Conservation (phyloP, 2,797 vertebrate genomes). For the Acanthis flammea region DNA sequence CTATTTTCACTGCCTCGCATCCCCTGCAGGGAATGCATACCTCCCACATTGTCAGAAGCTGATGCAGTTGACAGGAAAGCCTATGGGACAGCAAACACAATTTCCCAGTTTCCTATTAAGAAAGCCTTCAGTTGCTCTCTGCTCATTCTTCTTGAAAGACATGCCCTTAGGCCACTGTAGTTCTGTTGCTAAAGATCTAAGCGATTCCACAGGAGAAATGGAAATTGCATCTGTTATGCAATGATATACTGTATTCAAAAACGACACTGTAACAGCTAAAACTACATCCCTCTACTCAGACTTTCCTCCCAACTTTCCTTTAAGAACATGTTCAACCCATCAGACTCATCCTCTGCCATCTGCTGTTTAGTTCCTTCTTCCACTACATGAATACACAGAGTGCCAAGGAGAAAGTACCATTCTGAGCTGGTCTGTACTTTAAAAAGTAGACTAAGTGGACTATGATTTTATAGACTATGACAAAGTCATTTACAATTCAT, state of each 20-base stretch:
- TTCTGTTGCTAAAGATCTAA: conserved; percentile 39
- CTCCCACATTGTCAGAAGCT: conserved; percentile 41
- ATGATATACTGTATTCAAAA: neutral
- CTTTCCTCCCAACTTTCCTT: neutral
- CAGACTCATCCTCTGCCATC: neutral
- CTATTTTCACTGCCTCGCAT: conserved; percentile 3
- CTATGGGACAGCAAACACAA: conserved; percentile 35
- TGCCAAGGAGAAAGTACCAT: neutral
- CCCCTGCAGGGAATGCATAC: conserved; percentile 21
- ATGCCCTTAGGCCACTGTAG: conserved; percentile 15
- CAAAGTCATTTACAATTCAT: neutral
- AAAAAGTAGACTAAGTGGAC: neutral
- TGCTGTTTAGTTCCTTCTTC: neutral
- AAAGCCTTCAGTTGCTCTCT: conserved; percentile 9
- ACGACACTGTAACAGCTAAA: neutral
- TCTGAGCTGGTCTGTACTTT: neutral
- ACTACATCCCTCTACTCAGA: neutral
- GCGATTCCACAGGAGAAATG: conserved; percentile 14
- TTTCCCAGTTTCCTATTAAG: conserved; percentile 47
- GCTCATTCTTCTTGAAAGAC: conserved; percentile 46
- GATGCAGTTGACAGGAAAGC: conserved; percentile 36
- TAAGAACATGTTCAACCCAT: neutral
- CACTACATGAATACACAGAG: neutral
- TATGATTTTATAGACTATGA: neutral
- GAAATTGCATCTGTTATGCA: neutral